phyloP scores from a whole-genome alignment of 2,797 vertebrate species.

The Gallirallus australis region DNA sequence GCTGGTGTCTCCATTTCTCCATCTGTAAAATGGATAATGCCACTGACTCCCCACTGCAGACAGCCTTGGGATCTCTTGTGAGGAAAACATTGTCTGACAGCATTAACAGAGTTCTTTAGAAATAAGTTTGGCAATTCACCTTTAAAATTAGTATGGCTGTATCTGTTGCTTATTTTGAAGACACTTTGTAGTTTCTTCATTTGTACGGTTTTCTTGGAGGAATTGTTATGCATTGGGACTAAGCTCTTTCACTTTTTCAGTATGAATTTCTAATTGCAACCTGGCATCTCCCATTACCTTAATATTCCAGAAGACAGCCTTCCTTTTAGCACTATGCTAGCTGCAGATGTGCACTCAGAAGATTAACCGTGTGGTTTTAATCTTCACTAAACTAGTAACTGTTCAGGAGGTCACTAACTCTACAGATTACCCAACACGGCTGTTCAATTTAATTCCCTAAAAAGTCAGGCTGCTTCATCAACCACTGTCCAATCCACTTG shows the following conservation, averaged over 20 bases:
- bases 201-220: not conserved
- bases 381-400: not conserved
- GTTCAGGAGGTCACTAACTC: not conserved
- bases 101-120: not conserved
- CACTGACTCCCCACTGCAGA: not conserved
- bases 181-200: not conserved
- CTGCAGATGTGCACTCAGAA: not conserved
- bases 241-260: not conserved
- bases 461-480: not conserved
- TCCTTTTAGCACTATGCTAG: not conserved
- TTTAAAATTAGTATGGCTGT: not conserved
- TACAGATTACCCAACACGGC: not conserved
- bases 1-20: not conserved
- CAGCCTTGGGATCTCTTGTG: not conserved
- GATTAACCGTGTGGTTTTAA: not conserved
- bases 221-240: accelerated
- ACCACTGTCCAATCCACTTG: not conserved
- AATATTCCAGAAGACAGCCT: not conserved
- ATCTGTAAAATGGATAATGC: not conserved
- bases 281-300: not conserved
- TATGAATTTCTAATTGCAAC: not conserved
- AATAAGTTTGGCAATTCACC: not conserved
- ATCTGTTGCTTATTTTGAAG: not conserved
- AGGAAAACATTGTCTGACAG: not conserved
- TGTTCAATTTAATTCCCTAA: not conserved